These are phyloP conservation scores for human DNA, from an alignment of 2,113 vertebrate species.

Conservation along the genomic window DNA sequence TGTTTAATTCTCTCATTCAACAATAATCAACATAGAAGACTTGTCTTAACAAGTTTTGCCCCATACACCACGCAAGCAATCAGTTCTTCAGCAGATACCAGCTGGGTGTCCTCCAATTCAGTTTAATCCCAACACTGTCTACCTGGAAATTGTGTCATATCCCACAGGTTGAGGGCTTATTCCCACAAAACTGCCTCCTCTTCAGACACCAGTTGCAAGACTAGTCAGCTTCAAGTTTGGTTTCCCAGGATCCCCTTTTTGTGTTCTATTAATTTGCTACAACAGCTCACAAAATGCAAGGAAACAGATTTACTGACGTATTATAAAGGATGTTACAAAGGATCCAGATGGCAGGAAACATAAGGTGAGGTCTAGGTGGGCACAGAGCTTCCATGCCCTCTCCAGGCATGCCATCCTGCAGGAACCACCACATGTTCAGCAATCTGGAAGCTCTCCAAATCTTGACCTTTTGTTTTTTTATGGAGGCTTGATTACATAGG, in stretches of 20 bases:
- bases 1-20: background rate
- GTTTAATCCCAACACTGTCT: background rate
- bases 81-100: background rate
- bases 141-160: background rate
- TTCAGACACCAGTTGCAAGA: background rate
- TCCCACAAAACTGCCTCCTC: background rate
- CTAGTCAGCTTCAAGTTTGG: background rate
- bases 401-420: background rate
- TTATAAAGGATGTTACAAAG: background rate
- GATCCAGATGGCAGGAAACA: background rate
- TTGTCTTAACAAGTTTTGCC: background rate
- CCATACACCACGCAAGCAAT: background rate
- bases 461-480: background rate
- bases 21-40: background rate
- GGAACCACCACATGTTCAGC: background rate
- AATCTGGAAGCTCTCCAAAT: background rate
- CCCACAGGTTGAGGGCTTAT: background rate
- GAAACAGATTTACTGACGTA: background rate
- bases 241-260: background rate
- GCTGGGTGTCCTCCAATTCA: background rate
- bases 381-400: background rate
- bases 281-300: background rate
- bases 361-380: background rate
- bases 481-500: background rate
- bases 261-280: background rate